These are phyloP conservation scores for Danaus melanippus DNA, from an alignment of 1,140 invertebrate species.

Conservation along the genomic window DNA sequence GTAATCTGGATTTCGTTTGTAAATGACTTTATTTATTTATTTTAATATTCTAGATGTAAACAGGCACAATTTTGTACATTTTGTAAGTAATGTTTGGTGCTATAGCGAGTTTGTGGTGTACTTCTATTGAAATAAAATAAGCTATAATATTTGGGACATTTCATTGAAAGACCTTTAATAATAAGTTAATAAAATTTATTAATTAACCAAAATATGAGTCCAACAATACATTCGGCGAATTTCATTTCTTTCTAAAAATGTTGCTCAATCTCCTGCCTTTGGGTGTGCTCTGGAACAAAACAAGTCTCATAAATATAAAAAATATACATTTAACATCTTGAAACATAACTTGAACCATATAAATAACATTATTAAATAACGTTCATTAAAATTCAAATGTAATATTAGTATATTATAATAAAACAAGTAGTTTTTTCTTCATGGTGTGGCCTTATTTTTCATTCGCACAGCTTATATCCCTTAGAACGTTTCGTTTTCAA, in stretches of 20 bases:
- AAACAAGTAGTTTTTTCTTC: too few species aligned
- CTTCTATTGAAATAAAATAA: constrained; percentile 56
- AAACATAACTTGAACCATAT: not conserved
- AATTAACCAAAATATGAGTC: constrained; percentile 18
- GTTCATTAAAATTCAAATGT: too few species aligned
- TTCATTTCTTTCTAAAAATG: constrained; percentile 54
- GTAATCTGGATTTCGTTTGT: constrained; percentile 6
- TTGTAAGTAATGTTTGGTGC: constrained; percentile 69
- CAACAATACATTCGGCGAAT: constrained; percentile 11
- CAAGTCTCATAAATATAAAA: constrained; percentile 2
- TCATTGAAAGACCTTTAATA: constrained; percentile 16
- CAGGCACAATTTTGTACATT: constrained; percentile 68
- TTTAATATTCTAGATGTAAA: constrained; percentile 18
- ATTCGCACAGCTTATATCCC: too few species aligned
- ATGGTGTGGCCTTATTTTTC: too few species aligned
- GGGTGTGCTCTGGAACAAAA: constrained; percentile 42
- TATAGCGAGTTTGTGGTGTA: constrained; percentile 64
- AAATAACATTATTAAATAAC: too few species aligned
- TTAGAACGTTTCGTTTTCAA: too few species aligned
- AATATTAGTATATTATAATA: too few species aligned
- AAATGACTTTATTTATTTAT: constrained; percentile 4
- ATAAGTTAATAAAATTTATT: constrained; percentile 54
- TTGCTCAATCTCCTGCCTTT: constrained; percentile 45
- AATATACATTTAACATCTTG: constrained; percentile 6
- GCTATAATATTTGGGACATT: constrained; percentile 17